A percentile compares a stretch with the other conserved stretches of the same genome.
Evolutionary conservation across 35 echinoderm and acorn worm species (phyloP).

Genomic region (Nesometra sesokonis): DNA sequence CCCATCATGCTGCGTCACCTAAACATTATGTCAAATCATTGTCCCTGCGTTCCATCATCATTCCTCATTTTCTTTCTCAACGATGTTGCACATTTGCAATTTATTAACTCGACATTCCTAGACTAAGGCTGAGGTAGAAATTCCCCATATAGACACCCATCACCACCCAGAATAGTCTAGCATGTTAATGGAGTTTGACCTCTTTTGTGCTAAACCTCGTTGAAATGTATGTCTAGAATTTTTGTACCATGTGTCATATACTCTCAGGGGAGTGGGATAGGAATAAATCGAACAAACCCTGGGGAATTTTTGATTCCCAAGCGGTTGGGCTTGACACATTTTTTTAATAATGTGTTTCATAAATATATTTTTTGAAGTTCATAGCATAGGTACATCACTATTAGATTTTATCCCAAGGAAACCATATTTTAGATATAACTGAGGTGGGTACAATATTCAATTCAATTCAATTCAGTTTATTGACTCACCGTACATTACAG

Average conservation of each 20-base stretch:
- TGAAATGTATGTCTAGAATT: not conserved
- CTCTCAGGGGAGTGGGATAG: too few species aligned
- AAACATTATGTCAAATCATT: not conserved
- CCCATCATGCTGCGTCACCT: not conserved
- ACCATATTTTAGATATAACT: too few species aligned
- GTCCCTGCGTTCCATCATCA: not conserved
- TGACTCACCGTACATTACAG: too few species aligned
- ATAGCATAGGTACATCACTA: too few species aligned
- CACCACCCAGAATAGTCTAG: not conserved
- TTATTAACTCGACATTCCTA: not conserved
- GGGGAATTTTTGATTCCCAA: too few species aligned
- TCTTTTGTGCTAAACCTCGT: not conserved
- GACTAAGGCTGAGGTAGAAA: not conserved
- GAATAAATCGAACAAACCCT: too few species aligned
- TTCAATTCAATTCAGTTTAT: too few species aligned
- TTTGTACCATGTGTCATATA: too few species aligned
- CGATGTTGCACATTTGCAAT: not conserved
- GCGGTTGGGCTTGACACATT: not conserved
- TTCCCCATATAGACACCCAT: not conserved
- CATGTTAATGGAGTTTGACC: not conserved
- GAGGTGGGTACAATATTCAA: too few species aligned
- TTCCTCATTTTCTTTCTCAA: not conserved
- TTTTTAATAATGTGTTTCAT: not conserved
- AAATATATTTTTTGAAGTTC: too few species aligned
- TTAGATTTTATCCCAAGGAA: too few species aligned